Conservation (phyloP, 2,113 vertebrate species). For the Oreochromis tanganicae region DNA sequence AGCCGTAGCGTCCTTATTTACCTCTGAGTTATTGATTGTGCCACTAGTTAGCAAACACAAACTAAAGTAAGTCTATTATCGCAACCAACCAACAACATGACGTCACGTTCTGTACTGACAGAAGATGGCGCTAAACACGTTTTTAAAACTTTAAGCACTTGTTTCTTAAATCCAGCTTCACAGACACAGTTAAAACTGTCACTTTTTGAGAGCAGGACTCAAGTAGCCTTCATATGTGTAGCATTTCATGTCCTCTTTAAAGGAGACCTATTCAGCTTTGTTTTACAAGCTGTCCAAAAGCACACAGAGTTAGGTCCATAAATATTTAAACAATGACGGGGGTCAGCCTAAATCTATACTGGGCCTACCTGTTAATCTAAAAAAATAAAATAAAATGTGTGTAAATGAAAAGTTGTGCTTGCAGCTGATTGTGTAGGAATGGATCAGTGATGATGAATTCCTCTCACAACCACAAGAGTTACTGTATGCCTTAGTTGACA, state of each 20-base stretch:
- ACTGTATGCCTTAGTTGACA: slow-evolving; percentile 58
- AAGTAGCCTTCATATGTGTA: too few species aligned
- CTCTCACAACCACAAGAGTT: slow-evolving; percentile 45
- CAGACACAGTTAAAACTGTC: too few species aligned
- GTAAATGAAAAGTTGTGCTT: slow-evolving; percentile 13
- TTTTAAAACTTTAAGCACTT: too few species aligned
- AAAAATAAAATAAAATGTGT: neutral
- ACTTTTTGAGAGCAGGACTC: too few species aligned
- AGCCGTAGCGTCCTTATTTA: too few species aligned
- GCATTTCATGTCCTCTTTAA: neutral
- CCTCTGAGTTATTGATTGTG: too few species aligned
- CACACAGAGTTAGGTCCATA: neutral
- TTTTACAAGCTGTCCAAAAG: neutral
- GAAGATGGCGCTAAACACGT: too few species aligned
- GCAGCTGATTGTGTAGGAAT: slow-evolving; percentile 31
- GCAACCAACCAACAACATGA: too few species aligned
- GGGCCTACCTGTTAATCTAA: neutral
- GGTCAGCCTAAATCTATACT: neutral
- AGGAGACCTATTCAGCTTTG: neutral
- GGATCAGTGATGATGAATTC: slow-evolving; percentile 30
- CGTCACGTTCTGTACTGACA: too few species aligned
- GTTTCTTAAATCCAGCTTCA: too few species aligned
- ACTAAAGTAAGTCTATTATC: too few species aligned
- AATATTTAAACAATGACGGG: neutral
- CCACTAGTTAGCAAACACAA: too few species aligned